Percentiles rank a stretch among this genome's conserved stretches.
Conservation (phyloP, 1,140 invertebrate species). For the Hermetia illucens region DNA sequence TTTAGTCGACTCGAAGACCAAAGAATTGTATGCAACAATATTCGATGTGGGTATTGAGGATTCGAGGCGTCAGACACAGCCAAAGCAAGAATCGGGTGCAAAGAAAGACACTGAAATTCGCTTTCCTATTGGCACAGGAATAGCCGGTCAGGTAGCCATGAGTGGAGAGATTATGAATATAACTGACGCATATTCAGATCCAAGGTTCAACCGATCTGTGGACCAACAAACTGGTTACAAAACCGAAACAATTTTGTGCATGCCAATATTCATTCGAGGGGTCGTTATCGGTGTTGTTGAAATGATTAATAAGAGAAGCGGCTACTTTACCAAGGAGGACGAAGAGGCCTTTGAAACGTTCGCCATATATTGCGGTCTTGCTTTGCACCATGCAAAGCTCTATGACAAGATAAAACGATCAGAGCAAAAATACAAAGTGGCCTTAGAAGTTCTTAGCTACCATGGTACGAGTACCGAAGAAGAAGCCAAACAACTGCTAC, state of each 20-base stretch:
- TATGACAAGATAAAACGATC: constrained; percentile 72
- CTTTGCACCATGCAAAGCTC: constrained; percentile 69
- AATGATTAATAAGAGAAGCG: constrained; percentile 70
- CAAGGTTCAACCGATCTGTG: constrained; percentile 62
- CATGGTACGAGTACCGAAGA: constrained; percentile 63
- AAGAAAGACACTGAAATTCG: constrained; percentile 32
- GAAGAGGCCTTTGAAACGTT: constrained; percentile 73
- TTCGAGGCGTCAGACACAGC: constrained; percentile 13
- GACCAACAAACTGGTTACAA: constrained; percentile 64
- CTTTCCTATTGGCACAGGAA: constrained; percentile 41
- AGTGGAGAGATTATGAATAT: constrained; percentile 68
- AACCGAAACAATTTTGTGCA: constrained; percentile 65
- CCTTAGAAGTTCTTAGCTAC: constrained; percentile 68
- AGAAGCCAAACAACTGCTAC: constrained; percentile 44
- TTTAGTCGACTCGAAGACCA: constrained; percentile 51
- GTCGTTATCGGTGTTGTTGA: constrained; percentile 71
- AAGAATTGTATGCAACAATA: constrained; percentile 66
- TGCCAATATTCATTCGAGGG: constrained; percentile 68
- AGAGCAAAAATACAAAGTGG: constrained; percentile 71
- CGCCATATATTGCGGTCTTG: constrained; percentile 71
- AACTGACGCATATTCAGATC: constrained; percentile 61
- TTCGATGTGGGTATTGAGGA: constrained; percentile 51
- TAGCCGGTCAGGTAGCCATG: constrained; percentile 52
- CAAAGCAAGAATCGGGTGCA: background rate
- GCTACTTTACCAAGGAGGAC: constrained; percentile 56